A percentile compares a stretch with the other conserved stretches of the same genome.
Conservation (phyloP, 1,140 invertebrate genomes). For the Aphis craccivora region DNA sequence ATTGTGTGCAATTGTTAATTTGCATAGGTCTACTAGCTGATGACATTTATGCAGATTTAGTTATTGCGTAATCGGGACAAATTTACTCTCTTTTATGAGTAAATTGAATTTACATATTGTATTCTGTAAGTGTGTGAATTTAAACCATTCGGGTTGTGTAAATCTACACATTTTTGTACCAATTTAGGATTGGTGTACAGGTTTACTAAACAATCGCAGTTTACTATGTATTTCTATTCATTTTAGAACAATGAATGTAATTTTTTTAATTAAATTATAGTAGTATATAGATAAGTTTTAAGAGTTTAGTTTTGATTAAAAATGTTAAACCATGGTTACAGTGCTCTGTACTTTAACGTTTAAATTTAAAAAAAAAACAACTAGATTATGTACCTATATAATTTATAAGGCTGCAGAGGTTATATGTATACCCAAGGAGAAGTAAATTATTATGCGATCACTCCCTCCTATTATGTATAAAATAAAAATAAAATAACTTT, state of each 20-base stretch:
- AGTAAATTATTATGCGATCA: conserved; percentile 29
- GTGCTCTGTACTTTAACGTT: not conserved
- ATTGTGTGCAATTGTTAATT: not conserved
- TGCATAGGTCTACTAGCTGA: not conserved
- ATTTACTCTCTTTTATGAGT: not conserved
- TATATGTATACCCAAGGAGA: too few relatives aligned
- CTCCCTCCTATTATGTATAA: not conserved
- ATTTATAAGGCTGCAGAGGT: conserved; percentile 12
- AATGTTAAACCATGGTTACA: not conserved
- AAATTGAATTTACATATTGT: conserved; percentile 6
- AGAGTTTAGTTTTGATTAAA: conserved; percentile 23
- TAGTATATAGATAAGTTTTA: not conserved
- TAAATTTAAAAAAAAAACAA: conserved; percentile 8
- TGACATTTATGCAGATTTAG: not conserved
- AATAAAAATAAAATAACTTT: conserved; percentile 31
- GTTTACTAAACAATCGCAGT: not conserved
- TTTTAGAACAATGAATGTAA: conserved; percentile 5
- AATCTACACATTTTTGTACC: not conserved
- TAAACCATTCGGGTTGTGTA: not conserved
- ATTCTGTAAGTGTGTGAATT: not conserved
- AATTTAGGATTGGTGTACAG: not conserved
- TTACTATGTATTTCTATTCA: not conserved
- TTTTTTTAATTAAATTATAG: not conserved
- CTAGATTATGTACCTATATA: not conserved
- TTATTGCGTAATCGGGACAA: not conserved